A percentile compares a stretch with the other conserved stretches of the same genome.
These are phyloP conservation scores for Fulica atra DNA, from an alignment of 2,113 vertebrate genomes.

Conservation along the genomic window DNA sequence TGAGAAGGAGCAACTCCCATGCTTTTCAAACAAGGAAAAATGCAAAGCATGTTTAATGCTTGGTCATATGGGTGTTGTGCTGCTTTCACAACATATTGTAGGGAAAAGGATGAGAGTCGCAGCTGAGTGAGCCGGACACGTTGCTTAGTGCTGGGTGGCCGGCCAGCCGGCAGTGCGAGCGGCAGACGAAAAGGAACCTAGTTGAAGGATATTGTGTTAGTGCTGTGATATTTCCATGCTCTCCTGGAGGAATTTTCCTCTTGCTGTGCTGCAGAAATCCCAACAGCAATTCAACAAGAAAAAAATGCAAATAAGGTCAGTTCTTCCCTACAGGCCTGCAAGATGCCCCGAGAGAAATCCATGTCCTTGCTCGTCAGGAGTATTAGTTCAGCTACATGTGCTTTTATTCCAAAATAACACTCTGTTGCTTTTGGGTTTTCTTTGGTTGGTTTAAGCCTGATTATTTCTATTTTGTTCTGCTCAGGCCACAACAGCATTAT, in stretches of 20 bases:
- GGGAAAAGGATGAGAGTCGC: background rate
- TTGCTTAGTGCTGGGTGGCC: background rate
- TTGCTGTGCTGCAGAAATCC: slow-evolving; percentile 27
- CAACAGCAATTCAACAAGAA: slow-evolving; percentile 47
- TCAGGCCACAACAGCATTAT: background rate
- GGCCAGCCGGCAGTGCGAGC: background rate
- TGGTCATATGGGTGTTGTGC: rapidly evolving
- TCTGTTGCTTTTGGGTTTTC: background rate
- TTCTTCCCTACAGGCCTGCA: slow-evolving; percentile 51
- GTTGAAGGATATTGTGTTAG: slow-evolving; percentile 14
- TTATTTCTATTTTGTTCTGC: slow-evolving; percentile 1
- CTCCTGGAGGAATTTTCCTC: slow-evolving; percentile 47
- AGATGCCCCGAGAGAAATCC: slow-evolving; percentile 43
- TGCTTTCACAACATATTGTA: background rate
- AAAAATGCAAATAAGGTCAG: slow-evolving; percentile 70
- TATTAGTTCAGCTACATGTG: slow-evolving; percentile 46
- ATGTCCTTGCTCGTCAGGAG: slow-evolving; percentile 43
- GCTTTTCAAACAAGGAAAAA: background rate
- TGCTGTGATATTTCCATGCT: slow-evolving; percentile 46
- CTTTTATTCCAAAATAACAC: slow-evolving; percentile 50
- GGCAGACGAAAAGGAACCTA: background rate
- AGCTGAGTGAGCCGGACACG: rapidly evolving
- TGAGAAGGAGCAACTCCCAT: background rate
- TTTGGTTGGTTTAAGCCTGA: slow-evolving; percentile 27
- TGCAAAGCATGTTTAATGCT: background rate